Evolutionary conservation across 2,797 vertebrate genomes (phyloP).

Genomic region (Pipistrellus nathusii): DNA sequence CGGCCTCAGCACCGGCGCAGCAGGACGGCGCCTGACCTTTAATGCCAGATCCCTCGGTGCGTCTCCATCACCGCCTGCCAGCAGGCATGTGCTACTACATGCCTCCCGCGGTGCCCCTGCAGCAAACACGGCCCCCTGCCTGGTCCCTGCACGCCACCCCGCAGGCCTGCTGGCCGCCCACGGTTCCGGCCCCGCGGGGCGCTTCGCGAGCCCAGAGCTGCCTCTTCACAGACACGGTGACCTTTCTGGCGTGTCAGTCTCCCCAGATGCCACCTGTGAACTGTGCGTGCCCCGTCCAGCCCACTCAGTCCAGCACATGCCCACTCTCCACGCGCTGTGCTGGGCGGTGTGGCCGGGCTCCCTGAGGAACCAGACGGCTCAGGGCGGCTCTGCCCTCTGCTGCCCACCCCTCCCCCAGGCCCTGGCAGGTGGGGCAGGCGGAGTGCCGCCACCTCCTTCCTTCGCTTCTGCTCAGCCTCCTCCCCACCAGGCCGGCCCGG

Average conservation of each 20-base stretch:
- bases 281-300: background rate
- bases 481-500: fast-evolving
- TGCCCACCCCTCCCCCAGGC: too few species aligned
- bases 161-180: background rate
- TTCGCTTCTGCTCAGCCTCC: background rate
- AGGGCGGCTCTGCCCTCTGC: too few species aligned
- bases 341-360: background rate
- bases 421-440: background rate
- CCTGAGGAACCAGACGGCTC: background rate
- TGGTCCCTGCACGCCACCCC: background rate
- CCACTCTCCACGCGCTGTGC: fast-evolving
- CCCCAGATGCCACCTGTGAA: background rate
- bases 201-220: background rate
- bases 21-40: background rate
- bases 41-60: background rate
- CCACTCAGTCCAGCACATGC: too few species aligned
- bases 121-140: background rate
- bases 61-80: background rate
- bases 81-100: background rate
- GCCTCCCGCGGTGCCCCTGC: background rate
- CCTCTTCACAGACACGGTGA: background rate
- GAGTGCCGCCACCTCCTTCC: background rate
- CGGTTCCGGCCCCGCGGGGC: background rate
- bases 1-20: background rate
- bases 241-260: too few species aligned